A percentile compares a stretch with the other conserved stretches of the same genome.
Evolutionary conservation across 2,113 vertebrate species (phyloP).

Genomic region (Alexandromys fortis): DNA sequence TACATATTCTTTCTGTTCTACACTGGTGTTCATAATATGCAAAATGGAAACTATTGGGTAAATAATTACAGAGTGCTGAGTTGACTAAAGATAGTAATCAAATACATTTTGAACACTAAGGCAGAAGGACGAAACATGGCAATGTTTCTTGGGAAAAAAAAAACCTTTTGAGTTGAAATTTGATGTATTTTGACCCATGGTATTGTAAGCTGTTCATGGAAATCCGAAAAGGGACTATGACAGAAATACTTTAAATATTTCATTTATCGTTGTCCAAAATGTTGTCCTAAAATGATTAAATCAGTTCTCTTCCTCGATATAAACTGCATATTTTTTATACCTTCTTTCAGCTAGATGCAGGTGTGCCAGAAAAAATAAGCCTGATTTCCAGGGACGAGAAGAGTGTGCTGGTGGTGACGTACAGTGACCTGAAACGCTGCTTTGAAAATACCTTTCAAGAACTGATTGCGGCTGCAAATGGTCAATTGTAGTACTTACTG

Average conservation of each 20-base stretch:
- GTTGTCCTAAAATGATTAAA: not conserved
- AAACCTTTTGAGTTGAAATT: not conserved
- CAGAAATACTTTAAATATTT: not conserved
- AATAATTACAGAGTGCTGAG: not conserved
- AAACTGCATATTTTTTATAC: slow-evolving; percentile 79
- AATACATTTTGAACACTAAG: not conserved
- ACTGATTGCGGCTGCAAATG: slow-evolving; percentile 95
- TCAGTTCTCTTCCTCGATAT: slow-evolving; percentile 65
- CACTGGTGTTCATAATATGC: not conserved
- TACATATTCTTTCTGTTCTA: not conserved
- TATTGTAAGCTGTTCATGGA: not conserved
- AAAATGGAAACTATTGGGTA: not conserved
- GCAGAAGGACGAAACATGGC: not conserved
- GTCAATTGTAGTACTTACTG: slow-evolving; percentile 96
- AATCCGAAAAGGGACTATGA: not conserved
- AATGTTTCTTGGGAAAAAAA: not conserved
- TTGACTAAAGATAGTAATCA: not conserved
- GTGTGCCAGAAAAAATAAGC: slow-evolving; percentile 99
- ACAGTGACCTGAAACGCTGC: slow-evolving; percentile 99
- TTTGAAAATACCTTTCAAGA: slow-evolving; percentile 99
- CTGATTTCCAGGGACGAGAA: slow-evolving; percentile 99
- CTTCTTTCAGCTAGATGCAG: slow-evolving; percentile 95
- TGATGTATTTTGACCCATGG: not conserved
- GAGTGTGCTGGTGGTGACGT: slow-evolving; percentile 98
- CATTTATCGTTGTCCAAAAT: not conserved